Evolutionary conservation across 2,113 vertebrate species (phyloP), one percentile per base, ranked within the genome.

Genomic region (Cheirogaleus medius): DNA sequence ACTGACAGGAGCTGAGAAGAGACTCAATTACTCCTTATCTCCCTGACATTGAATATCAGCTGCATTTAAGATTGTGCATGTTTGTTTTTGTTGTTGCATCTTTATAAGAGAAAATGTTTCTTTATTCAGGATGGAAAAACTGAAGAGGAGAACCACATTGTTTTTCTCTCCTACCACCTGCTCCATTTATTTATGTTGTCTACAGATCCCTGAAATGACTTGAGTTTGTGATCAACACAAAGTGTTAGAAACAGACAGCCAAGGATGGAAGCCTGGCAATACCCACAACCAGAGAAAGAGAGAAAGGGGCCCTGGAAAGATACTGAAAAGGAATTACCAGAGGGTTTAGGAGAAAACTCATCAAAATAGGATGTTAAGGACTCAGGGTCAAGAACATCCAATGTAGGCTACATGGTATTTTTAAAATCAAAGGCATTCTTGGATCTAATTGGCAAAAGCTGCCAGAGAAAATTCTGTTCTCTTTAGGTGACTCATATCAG

Each of bases 381-480:
- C n/a, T 10, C 5, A 9, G 56, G 42, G 5, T 94, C 37, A 81
- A 93, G 20, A 90, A n/a, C 32, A 44, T 52, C 25, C 60, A 54
- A 21, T 73, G 44, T 42, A 97, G 69, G 6, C 12, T 60, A 4
- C 52, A 23, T 64, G 3, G 39, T 91, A 21, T 76, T 94, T 69
- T 91, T 73, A 64, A 93, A 90, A 56, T 80, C 73, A 96, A 82
- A 91, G 20, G 20, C 21, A 54, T 60, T 66, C 84, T 58, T 81
- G 49, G n/a, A 90, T 81, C 52, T 90, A 94, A 69, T 64, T 95
- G 71, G 9, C 78, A 91, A 86, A 95, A 81, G 47, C 18, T 89
- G 29, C 32, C n/a, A 81, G 86, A 49, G 94, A 82, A 92, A 44
- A 54, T n/a, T 90, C 66, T 88, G 21, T n/a, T 91, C n/a, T 76